A percentile compares a stretch with the other conserved stretches of the same genome.
Evolutionary conservation across 1,140 invertebrate species (phyloP).

Genomic region (Bactericera cockerelli): DNA sequence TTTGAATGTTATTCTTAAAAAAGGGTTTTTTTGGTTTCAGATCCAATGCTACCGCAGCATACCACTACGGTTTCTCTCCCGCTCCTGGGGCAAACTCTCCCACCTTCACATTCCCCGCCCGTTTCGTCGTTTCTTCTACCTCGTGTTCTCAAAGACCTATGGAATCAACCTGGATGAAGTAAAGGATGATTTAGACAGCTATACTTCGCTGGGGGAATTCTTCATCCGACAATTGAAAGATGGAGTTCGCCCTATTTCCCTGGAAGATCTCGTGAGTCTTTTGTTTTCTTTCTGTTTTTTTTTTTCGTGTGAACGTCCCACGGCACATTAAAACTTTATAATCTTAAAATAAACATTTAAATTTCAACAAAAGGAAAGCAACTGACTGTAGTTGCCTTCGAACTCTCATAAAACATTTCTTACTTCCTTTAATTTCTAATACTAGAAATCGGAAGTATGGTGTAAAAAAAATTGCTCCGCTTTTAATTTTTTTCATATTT

Average conservation of each 20-base stretch:
- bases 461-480: too few relatives aligned
- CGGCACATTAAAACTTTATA: too few relatives aligned
- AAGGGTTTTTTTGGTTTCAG: slow-evolving; percentile 34
- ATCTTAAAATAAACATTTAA: too few relatives aligned
- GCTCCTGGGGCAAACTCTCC: slow-evolving; percentile 77
- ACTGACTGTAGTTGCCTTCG: too few relatives aligned
- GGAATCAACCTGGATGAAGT: slow-evolving; percentile 82
- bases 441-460: too few relatives aligned
- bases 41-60: slow-evolving; percentile 52
- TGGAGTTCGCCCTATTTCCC: slow-evolving; percentile 57
- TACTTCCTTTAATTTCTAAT: too few relatives aligned
- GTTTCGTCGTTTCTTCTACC: slow-evolving; percentile 61
- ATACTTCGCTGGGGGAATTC: slow-evolving; percentile 82
- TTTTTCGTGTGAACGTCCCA: too few relatives aligned
- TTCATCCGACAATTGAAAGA: slow-evolving; percentile 73
- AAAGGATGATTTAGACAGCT: slow-evolving; percentile 54
- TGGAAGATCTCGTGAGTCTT: slow-evolving; percentile 46
- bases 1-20: too few relatives aligned
- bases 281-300: too few relatives aligned
- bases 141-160: slow-evolving; percentile 63
- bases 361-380: too few relatives aligned
- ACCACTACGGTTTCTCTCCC: slow-evolving; percentile 70
- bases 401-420: too few relatives aligned
- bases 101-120: slow-evolving; percentile 62
- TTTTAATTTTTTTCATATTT: too few relatives aligned